Percentiles rank a stretch among this genome's conserved stretches.
phyloP scores from a whole-genome alignment of 2,113 vertebrate genomes.

The Antechinus stuartii region DNA sequence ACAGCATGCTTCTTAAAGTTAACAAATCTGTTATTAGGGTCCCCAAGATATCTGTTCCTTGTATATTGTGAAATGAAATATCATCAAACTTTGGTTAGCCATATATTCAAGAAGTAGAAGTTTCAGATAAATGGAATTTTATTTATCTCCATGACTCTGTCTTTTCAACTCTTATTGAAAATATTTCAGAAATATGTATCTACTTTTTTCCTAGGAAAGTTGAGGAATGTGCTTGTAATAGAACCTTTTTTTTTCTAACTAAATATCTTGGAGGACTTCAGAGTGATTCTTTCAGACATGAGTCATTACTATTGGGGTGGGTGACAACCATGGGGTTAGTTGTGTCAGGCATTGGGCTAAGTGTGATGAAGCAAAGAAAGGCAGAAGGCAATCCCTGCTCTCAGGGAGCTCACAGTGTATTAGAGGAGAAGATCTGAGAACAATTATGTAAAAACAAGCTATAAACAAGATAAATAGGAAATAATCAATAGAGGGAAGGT shows the following conservation, averaged over 20 bases:
- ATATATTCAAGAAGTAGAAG: not conserved
- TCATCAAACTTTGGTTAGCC: not conserved
- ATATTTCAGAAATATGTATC: not conserved
- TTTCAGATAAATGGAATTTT: not conserved
- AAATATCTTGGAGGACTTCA: not conserved
- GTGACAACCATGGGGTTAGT: not conserved
- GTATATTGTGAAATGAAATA: not conserved
- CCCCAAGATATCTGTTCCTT: not conserved
- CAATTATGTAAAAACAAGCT: not conserved
- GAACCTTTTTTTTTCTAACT: not conserved
- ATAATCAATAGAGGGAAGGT: not conserved
- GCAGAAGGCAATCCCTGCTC: not conserved
- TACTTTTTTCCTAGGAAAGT: not conserved
- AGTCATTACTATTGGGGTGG: not conserved
- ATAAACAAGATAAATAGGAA: not conserved
- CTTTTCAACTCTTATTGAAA: not conserved
- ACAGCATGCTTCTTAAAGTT: not conserved
- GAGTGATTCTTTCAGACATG: not conserved
- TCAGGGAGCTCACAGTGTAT: not conserved
- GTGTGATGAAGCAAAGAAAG: not conserved
- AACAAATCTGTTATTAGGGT: not conserved
- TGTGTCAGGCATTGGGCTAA: not conserved
- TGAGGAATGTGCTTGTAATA: not conserved
- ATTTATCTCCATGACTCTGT: not conserved
- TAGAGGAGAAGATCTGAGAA: not conserved